Evolutionary conservation across 2,888 invertebrate genomes (phyloP).

Genomic region (Brenthis hecate): DNA sequence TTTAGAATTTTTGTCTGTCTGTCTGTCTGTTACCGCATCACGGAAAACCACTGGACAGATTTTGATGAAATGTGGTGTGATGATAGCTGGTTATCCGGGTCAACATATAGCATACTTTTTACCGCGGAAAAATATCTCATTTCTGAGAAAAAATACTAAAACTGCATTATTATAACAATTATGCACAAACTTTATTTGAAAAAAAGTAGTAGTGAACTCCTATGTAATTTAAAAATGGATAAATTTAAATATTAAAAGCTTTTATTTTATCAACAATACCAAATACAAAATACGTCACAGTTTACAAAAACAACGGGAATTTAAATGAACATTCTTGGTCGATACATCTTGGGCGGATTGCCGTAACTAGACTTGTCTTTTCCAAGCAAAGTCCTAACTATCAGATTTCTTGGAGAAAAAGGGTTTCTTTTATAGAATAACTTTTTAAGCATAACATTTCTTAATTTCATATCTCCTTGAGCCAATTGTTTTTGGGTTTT

Average conservation of each 20-base stretch:
- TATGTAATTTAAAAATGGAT: neutral
- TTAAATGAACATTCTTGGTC: slow-evolving; percentile 63
- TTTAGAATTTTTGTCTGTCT: too few species aligned
- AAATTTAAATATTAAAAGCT: slow-evolving; percentile 1
- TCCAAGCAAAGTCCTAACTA: slow-evolving; percentile 64
- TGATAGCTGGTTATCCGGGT: too few species aligned
- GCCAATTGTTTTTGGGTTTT: slow-evolving; percentile 59
- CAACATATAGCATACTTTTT: too few species aligned
- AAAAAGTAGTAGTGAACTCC: neutral
- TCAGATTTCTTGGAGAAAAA: slow-evolving; percentile 66
- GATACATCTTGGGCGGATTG: slow-evolving; percentile 52
- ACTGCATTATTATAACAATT: too few species aligned
- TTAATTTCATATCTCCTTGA: slow-evolving; percentile 60
- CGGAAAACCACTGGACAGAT: too few species aligned
- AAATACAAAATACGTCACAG: slow-evolving; percentile 21
- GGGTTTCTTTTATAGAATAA: slow-evolving; percentile 70
- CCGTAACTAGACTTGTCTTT: slow-evolving; percentile 65
- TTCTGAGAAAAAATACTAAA: too few species aligned
- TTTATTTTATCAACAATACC: slow-evolving; percentile 19
- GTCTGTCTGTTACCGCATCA: too few species aligned
- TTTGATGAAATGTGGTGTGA: too few species aligned
- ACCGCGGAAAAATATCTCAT: too few species aligned
- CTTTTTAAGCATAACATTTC: slow-evolving; percentile 65
- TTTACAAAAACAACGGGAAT: slow-evolving; percentile 34
- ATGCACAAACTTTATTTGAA: neutral